phyloP scores from a whole-genome alignment of 2,797 vertebrate genomes.

The Sandelia bainsii region DNA sequence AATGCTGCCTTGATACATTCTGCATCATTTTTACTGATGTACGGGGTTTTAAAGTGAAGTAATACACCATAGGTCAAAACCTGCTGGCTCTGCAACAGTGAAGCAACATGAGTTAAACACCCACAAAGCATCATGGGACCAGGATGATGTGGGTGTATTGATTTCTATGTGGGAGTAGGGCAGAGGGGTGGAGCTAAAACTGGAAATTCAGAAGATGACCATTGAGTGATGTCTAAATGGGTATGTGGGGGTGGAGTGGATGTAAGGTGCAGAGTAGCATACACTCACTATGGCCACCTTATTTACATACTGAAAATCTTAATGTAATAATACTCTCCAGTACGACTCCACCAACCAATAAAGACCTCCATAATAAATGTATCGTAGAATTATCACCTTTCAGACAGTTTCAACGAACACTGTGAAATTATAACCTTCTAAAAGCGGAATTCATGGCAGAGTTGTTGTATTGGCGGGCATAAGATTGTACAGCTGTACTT shows the following conservation, averaged over 20 bases:
- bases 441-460: too few species aligned
- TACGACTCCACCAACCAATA: too few species aligned
- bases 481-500: too few species aligned
- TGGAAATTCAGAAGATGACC: constrained; percentile 68
- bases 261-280: constrained; percentile 23
- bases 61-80: constrained; percentile 75
- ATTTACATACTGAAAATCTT: too few species aligned
- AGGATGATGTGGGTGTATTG: constrained; percentile 81
- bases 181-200: constrained; percentile 79
- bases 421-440: too few species aligned
- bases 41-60: constrained; percentile 28
- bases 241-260: constrained; percentile 63
- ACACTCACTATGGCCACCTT: background rate
- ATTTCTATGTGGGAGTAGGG: constrained; percentile 79
- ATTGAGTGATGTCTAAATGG: constrained; percentile 65
- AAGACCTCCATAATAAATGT: too few species aligned
- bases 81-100: constrained; percentile 77
- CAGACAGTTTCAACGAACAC: too few species aligned
- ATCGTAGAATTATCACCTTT: too few species aligned
- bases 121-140: constrained; percentile 81
- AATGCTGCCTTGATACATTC: background rate
- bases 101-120: constrained; percentile 80
- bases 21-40: constrained; percentile 17
- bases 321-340: too few species aligned
- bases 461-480: too few species aligned